phyloP scores from a whole-genome alignment of 2,113 vertebrate species.

The Toxotes chatareus region DNA sequence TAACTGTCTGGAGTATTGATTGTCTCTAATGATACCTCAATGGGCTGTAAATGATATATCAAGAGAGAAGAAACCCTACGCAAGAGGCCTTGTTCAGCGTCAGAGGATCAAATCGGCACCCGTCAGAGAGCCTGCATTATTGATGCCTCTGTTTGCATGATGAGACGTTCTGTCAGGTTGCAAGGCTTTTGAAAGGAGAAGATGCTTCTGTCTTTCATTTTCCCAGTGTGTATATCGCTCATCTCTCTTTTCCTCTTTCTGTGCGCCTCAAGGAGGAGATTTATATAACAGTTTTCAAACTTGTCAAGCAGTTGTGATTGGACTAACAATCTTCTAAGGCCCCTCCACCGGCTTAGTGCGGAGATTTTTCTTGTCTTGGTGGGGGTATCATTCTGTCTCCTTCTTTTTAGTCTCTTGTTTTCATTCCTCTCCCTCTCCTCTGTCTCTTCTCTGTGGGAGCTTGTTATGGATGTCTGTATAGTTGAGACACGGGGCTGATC shows the following conservation, averaged over 20 bases:
- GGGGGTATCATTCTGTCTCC: constrained; percentile 10
- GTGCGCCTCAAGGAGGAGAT: constrained; percentile 19
- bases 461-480: constrained; percentile 51
- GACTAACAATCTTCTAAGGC: constrained; percentile 51
- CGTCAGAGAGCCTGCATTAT: constrained; percentile 75
- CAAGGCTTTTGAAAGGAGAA: constrained; percentile 44
- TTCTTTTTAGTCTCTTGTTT: constrained; percentile 34
- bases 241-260: constrained; percentile 15
- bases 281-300: constrained; percentile 68
- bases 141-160: constrained; percentile 77
- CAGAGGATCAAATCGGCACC: constrained; percentile 58
- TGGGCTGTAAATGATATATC: constrained; percentile 56
- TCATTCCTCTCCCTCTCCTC: constrained; percentile 21
- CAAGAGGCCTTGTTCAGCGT: constrained; percentile 41
- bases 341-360: constrained; percentile 1
- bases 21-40: constrained; percentile 46
- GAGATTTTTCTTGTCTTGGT: neutral
- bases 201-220: constrained; percentile 33
- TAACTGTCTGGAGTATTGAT: constrained; percentile 48
- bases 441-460: constrained; percentile 45
- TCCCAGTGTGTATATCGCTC: constrained; percentile 19
- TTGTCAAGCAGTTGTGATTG: constrained; percentile 56
- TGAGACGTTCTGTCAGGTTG: constrained; percentile 66
- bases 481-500: constrained; percentile 54
- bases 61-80: constrained; percentile 40